Evolutionary conservation across 2,113 vertebrate genomes (phyloP).

Genomic region (Gnathonemus longibarbis): DNA sequence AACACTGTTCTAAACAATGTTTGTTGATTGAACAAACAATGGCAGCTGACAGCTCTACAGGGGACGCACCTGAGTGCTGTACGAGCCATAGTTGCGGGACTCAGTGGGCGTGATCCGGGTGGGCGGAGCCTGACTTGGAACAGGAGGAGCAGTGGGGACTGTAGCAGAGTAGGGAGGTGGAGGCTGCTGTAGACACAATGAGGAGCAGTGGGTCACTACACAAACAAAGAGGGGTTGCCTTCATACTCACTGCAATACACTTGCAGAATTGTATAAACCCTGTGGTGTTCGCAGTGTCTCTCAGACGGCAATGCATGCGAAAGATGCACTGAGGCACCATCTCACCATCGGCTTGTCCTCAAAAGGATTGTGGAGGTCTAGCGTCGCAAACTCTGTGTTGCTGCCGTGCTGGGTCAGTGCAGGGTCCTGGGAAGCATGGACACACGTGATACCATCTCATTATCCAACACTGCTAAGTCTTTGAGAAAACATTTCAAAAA

Average conservation of each 20-base stretch:
- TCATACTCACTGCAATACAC: not conserved
- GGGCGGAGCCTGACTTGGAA: conserved; percentile 49
- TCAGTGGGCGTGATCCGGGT: conserved; percentile 74
- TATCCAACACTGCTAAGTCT: not conserved
- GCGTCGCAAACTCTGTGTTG: conserved; percentile 67
- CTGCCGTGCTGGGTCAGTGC: conserved; percentile 72
- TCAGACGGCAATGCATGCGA: not conserved
- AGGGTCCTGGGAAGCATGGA: conserved; percentile 67
- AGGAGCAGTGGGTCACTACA: not conserved
- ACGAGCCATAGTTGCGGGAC: conserved; percentile 84
- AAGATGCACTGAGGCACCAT: not conserved
- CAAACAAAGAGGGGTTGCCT: not conserved
- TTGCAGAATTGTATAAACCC: not conserved
- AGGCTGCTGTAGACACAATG: conserved; percentile 45
- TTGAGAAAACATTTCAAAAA: not conserved
- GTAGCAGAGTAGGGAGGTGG: conserved; percentile 66
- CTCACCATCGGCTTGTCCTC: conserved; percentile 68
- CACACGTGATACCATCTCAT: not conserved
- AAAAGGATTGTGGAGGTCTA: conserved; percentile 91
- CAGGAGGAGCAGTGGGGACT: conserved; percentile 41
- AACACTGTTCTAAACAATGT: not conserved
- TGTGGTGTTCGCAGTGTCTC: not conserved
- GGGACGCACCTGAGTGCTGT: conserved; percentile 70
- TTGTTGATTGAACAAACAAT: not conserved
- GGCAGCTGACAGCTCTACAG: not conserved